Evolutionary conservation across 2,797 vertebrate genomes (phyloP), one percentile per base, ranked within the genome.

Genomic region (Rhinatrema bivittatum): DNA sequence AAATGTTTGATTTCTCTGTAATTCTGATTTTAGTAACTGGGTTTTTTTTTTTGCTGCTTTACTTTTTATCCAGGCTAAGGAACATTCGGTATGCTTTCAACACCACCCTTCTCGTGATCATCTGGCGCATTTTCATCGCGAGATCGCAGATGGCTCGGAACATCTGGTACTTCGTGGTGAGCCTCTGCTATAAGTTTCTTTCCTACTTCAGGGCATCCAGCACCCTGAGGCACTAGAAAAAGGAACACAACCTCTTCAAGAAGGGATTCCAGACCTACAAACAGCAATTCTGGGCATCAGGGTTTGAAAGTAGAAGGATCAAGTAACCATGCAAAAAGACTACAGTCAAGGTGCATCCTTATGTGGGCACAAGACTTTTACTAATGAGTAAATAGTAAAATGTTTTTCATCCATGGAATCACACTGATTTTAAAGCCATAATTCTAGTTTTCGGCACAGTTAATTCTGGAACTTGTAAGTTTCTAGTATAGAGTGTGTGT

Each of bases 91-190:
- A 94, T 25, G 87, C 87, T 2, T 90, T 97, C 70, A 98, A 98
- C 73, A 94, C 87, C 2, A 56, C 85, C 22, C 53, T 96, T 32
- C 77, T 97, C 1, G 77, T 97, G 27, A 88, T 97, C 65, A 82
- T 90, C 74, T 97, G 94, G 94, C 85, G 92, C 40, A 84, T 97
- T 26, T 97, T 98, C 65, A 91, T 95, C 24, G 90, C 92, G 27
- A 82, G 90, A 68, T 98, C 93, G 20, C 89, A 95, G 81, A 89
- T 93, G 87, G 94, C 91, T 65, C 82, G 86, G 50, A 94, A 97
- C 65, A 83, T 94, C 76, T 97, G 94, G 93, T 90, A 93, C 79
- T 94, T 97, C 53, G 90, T 97, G 30, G 90, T 98, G 66, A 95
- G 76, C 79, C 88, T 96, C 57, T 97, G 94, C 71, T 96, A 91